These are phyloP conservation scores for Pollenia griseotomentosa DNA, from an alignment of 2,888 invertebrate genomes.

Conservation along the genomic window DNA sequence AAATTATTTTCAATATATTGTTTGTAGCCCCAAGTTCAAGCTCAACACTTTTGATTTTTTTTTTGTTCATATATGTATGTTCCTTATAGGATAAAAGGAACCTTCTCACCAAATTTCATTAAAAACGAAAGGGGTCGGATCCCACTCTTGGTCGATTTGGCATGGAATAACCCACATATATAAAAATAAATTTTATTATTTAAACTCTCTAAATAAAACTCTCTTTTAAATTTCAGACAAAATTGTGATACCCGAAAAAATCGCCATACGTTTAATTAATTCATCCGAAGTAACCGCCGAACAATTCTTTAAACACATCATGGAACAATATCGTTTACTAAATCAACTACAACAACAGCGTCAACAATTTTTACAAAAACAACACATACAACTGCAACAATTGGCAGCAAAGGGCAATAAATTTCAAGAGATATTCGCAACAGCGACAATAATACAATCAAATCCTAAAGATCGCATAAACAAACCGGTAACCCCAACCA, in stretches of 20 bases:
- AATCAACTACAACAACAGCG: conserved; percentile 80
- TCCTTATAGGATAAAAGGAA: no score
- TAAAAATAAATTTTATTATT: not conserved
- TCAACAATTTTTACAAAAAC: conserved; percentile 80
- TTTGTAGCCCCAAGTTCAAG: no score
- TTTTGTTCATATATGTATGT: no score
- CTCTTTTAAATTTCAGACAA: conserved; percentile 78
- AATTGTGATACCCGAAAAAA: conserved; percentile 84
- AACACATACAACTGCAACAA: conserved; percentile 81
- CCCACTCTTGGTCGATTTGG: no score
- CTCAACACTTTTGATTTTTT: no score
- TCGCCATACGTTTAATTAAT: conserved; percentile 83
- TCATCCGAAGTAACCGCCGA: conserved; percentile 83
- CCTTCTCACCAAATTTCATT: no score
- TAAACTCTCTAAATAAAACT: not conserved
- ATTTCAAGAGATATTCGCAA: conserved; percentile 82
- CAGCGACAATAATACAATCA: conserved; percentile 81
- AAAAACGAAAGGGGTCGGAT: no score
- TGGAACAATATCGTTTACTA: conserved; percentile 81
- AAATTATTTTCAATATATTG: no score
- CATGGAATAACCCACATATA: no score
- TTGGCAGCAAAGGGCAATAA: conserved; percentile 80
- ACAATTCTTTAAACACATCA: conserved; percentile 83
- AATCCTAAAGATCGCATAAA: conserved; percentile 78
- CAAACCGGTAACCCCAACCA: conserved; percentile 74